These are phyloP conservation scores for Takifugu bimaculatus DNA, from an alignment of 2,113 vertebrate genomes.

Conservation along the genomic window DNA sequence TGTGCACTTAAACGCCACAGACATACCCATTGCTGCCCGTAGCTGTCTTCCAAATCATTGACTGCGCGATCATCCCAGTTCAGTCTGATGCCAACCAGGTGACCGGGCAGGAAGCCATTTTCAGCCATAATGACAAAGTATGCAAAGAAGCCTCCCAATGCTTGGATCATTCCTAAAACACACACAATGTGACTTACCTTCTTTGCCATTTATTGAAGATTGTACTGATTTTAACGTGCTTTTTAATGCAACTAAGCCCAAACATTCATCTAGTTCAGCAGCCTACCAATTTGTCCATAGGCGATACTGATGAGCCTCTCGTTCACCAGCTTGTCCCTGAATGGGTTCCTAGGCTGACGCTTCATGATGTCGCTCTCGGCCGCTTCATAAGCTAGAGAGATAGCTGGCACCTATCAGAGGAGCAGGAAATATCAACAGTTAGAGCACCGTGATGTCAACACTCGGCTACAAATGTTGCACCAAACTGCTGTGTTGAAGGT, in stretches of 20 bases:
- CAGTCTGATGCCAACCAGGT: constrained; percentile 76
- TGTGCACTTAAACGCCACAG: constrained; percentile 1
- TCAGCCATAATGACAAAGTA: constrained; percentile 87
- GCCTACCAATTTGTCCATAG: constrained; percentile 80
- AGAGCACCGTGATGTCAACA: background rate
- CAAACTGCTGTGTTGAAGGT: background rate
- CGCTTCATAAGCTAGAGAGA: constrained; percentile 78
- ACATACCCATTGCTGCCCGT: constrained; percentile 87
- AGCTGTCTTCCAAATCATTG: constrained; percentile 87
- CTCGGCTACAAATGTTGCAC: background rate
- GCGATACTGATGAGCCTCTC: constrained; percentile 80
- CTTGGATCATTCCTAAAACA: constrained; percentile 88
- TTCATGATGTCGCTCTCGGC: constrained; percentile 83
- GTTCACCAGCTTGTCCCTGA: constrained; percentile 77
- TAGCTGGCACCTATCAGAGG: constrained; percentile 77
- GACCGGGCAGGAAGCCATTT: constrained; percentile 80
- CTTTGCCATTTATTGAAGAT: background rate
- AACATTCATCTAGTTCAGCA: background rate
- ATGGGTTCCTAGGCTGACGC: constrained; percentile 75
- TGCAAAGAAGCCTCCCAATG: constrained; percentile 82
- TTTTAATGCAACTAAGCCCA: too few species aligned
- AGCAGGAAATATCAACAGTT: background rate
- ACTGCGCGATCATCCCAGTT: constrained; percentile 74
- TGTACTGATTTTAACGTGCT: background rate
- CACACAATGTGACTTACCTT: constrained; percentile 3